Base-by-base conservation (phyloP, 2,888 invertebrate species). In the Callinectes sapidus region DNA sequence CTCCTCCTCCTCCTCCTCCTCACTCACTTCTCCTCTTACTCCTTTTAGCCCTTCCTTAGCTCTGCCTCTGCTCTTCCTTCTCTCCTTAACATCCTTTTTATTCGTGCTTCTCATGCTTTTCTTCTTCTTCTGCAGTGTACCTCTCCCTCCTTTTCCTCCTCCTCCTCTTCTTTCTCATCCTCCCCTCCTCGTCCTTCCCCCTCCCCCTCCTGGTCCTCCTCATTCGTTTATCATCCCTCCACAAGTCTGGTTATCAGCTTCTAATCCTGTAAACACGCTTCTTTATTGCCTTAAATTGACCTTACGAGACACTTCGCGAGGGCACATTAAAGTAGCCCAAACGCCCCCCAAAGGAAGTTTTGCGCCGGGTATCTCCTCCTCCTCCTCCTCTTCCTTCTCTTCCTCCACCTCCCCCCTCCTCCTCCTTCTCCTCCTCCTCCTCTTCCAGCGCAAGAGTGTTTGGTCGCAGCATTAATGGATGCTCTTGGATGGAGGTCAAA, bases 271-370 rank as follows among this genome's bases (percentile, higher is more conserved):
- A 81, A 81, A 81, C 81, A 81, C 81, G 35, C 35, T 35, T 81
- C 81, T 81, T 81, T 81, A 81, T 81, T 81, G 81, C 81, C 81
- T 81, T 35, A 81, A 81, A 81, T 81, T 81, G 81, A 81, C 81
- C 81, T 81, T 81, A 81, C 81, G 81, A 81, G 81, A 81, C 81
- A 81, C 81, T 81, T 81, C 81, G 81, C 81, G 81, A 81, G 81
- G 81, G 35, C 35, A 81, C 81, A 81, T 81, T 81, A 35, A 81
- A 81, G 81, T 35, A 81, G 14, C 81, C 35, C 81, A 81, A 35
- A 81, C 81, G 28, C 13, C 81, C 71, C 35, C 81, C 35, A 81
- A 35, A 81, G 81, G 35, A 81, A 81, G 35, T 66, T 66, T 66
- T 71, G 3, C 32, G 54, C 42, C 2, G 39, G 35, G 39, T 39